Evolutionary conservation across 2,888 invertebrate genomes (phyloP), one percentile per base, ranked within the genome.

Genomic region (Trisateles emortualis): DNA sequence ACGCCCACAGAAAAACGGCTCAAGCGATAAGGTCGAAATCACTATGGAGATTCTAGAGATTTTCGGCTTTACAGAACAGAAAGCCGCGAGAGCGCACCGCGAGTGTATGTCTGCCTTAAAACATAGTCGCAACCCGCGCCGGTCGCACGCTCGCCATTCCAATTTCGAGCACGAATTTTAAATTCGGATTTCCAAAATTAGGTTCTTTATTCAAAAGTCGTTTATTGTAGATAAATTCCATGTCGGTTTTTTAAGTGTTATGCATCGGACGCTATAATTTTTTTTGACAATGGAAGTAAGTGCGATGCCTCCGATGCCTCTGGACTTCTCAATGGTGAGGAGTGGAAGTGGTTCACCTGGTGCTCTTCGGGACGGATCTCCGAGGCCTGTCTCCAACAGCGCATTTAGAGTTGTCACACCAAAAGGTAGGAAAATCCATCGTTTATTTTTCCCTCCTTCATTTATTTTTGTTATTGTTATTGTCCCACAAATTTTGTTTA

Each of bases 321-420:
- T 95, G 87, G 95, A 95, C 94, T 95, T 95, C 87, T 95, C 95
- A 55, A 92, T 94, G 92, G 91, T 92, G 85, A 82, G 93, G 79
- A 85, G 78, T 83, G 91, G 80, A 64, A 80, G 78, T 67, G 85
- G 81, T 46, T 87, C 90, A 43, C 87, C 91, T 40, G 83, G 81
- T 49, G 70, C 72, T 22, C 62, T 89, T 55, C 79, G 91, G 61
- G 89, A 88, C 48, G 81, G 77, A 32, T 92, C 91, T 2, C 92
- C 92, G 63, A 81, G 91, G 52, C 86, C 87, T 45, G 89, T 88
- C 26, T 88, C 90, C 24, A 91, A 88, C 72, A 95, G 95, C 91
- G 95, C 95, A 19, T 95, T 95, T 80, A 92, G 95, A 69, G 94
- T 95, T 48, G 95, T 95, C 72, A 95, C 95, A 2, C 95, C 95